Evolutionary conservation across 2,888 invertebrate genomes (phyloP).

Genomic region (Sisyra nigra): DNA sequence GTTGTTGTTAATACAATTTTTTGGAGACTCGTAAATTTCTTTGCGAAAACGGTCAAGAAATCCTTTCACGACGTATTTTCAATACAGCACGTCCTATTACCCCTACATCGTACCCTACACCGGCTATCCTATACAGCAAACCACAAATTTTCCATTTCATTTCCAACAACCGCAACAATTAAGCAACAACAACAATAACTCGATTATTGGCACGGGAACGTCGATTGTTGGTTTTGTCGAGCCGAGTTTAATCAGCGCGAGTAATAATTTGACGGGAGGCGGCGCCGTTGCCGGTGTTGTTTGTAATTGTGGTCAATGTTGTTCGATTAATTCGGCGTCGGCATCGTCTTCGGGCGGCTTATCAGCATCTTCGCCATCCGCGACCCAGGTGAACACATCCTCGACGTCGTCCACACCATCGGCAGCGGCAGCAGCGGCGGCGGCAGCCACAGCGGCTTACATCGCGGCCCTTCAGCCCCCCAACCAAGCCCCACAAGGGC

Average conservation of each 20-base stretch:
- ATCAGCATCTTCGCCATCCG: too few species aligned
- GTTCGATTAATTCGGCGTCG: too few species aligned
- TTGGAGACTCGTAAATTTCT: neutral
- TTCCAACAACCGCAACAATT: neutral
- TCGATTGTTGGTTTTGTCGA: neutral
- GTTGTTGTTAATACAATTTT: neutral
- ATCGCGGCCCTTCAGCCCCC: neutral
- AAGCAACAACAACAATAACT: neutral
- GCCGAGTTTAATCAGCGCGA: constrained; percentile 4
- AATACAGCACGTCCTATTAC: constrained; percentile 29
- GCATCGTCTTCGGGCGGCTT: too few species aligned
- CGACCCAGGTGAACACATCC: neutral
- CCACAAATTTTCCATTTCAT: neutral
- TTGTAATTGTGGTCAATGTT: constrained; percentile 13
- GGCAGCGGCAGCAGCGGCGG: neutral
- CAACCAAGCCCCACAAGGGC: neutral
- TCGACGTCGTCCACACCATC: neutral
- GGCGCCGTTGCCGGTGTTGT: constrained; percentile 11
- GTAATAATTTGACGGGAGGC: constrained; percentile 9
- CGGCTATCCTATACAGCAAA: constrained; percentile 7
- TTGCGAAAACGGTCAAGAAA: constrained; percentile 9
- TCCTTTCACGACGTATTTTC: constrained; percentile 30
- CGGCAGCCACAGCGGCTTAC: constrained; percentile 1
- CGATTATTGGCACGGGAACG: constrained; percentile 2
- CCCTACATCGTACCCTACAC: constrained; percentile 28